Conservation (phyloP, 2,888 invertebrate genomes). For the Ischnus inquisitorius region DNA sequence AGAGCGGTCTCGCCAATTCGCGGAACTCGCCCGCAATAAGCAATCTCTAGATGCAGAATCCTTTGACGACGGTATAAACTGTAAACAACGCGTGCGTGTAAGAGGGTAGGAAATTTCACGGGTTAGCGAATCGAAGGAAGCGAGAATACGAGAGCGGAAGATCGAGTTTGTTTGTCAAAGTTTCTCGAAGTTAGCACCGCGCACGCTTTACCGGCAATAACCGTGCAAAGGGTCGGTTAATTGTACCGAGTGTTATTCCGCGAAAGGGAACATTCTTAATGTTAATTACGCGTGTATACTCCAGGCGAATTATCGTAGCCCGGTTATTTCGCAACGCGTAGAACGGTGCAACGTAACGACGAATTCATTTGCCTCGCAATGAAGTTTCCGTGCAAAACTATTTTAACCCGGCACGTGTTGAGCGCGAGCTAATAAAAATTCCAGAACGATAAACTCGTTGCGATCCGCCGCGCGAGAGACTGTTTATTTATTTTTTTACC, state of each 20-base stretch:
- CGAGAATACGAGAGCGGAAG: neutral
- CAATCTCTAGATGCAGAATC: neutral
- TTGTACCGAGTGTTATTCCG: neutral
- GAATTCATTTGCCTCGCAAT: neutral
- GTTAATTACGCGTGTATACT: constrained; percentile 12
- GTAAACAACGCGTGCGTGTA: constrained; percentile 17
- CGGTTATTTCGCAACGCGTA: neutral
- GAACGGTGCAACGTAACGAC: neutral
- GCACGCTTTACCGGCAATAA: neutral
- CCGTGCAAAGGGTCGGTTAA: neutral
- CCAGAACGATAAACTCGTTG: too few relatives aligned
- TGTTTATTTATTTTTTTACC: too few relatives aligned
- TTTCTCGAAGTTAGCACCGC: neutral
- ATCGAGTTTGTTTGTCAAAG: constrained; percentile 35
- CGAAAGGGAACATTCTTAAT: neutral
- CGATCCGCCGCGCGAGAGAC: too few relatives aligned
- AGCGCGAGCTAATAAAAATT: too few relatives aligned
- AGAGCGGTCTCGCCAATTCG: neutral
- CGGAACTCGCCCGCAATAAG: neutral
- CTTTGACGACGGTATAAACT: constrained; percentile 11
- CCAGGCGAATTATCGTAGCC: neutral
- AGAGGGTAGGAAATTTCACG: constrained; percentile 5
- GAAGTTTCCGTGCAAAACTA: too few relatives aligned
- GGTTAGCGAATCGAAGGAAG: neutral
- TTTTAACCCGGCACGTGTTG: too few relatives aligned